Evolutionary conservation across 2,888 invertebrate genomes (phyloP), one percentile per base, ranked within the genome.

Genomic region (Melipona beecheii): DNA sequence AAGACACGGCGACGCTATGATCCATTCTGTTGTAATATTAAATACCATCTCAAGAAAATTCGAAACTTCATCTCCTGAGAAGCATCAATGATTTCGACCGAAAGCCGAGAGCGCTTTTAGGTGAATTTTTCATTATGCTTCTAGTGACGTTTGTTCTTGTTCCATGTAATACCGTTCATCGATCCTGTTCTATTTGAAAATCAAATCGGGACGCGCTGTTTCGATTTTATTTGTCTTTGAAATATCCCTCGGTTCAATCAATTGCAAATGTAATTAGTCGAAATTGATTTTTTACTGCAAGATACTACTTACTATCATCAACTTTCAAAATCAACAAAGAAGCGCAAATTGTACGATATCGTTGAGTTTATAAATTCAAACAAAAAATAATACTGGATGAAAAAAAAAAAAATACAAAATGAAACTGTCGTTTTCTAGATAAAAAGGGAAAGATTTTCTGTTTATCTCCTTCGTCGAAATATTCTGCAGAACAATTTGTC

Each of bases 71-170:
- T 75, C 79, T 56, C 82, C 21, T n/a, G 21, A 58, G 75, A 50
- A 27, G 54, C 75, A 81, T 83, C 68, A 78, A 87, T 87, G 82
- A 87, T 87, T 85, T 82, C 76, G 24, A 19, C 65, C 27, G 31
- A 66, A 43, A 43, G 66, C 58, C 56, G 72, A 65, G 65, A 76
- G 81, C 78, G 56, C 24, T 73, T 62, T 11, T 21, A 2, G 13
- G 27, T 83, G 56, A 75, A 81, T 72, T 73, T 83, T 83, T 72
- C 52, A 69, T 66, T 27, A 13, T 24, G 52, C 71, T 65, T 49
- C 36, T 49, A 70, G 21, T 56, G n/a, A 70, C 21, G n/a, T 9
- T 43, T 24, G 64, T 31, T 64, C 69, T 15, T 21, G 36, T 9
- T 19, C 50, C n/a, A 58, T 64, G 56, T 21, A n/a, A 64, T 54